Base-by-base conservation (phyloP, 1,140 invertebrate genomes). In the Drosophila malerkotliana region DNA sequence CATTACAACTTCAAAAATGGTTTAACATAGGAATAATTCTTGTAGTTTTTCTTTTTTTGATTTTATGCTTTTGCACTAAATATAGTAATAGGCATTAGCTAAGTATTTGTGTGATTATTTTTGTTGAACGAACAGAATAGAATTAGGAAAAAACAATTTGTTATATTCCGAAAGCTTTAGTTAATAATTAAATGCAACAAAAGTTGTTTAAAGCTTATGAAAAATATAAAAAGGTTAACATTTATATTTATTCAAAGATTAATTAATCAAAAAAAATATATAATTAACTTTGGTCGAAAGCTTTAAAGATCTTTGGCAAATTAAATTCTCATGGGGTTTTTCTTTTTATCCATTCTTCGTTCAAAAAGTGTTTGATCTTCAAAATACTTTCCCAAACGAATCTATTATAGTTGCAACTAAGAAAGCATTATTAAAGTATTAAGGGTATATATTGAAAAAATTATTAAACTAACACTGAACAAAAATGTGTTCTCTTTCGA, bases 21-120 rank as follows among this genome's bases (percentile, higher is more conserved):
- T 55, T 71, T 61, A 69, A 68, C 66, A 68, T 69, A 69, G 49
- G 41, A 51, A 69, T 68, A 41, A 39, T 63, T 60, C 45, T 74
- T 67, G 66, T 55, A 18, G 5, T 44, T 66, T 59, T 49, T 18
- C 14, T 62, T 59, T 49, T 49, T 83, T 80, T 79, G 74, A 78
- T 83, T 85, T 85, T 73, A 69, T 85, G 81, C 81, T 80, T 85
- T 85, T 85, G 82, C 81, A 77, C 82, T 85, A 85, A 80, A 30
- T 85, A 77, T 80, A 73, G 21, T 56, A 37, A 72, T 68, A 78
- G 69, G 83, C 79, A 85, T 87, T 87, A 82, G 82, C 83, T 85
- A 88, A 82, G 56, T 88, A 80, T 69, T 85, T 69, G 77, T 85
- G 77, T 84, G 53, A 72, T 79, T 68, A 84, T 55, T 56, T 71